Conservation (phyloP, 2,888 invertebrate genomes). For the Plebejus anna region DNA sequence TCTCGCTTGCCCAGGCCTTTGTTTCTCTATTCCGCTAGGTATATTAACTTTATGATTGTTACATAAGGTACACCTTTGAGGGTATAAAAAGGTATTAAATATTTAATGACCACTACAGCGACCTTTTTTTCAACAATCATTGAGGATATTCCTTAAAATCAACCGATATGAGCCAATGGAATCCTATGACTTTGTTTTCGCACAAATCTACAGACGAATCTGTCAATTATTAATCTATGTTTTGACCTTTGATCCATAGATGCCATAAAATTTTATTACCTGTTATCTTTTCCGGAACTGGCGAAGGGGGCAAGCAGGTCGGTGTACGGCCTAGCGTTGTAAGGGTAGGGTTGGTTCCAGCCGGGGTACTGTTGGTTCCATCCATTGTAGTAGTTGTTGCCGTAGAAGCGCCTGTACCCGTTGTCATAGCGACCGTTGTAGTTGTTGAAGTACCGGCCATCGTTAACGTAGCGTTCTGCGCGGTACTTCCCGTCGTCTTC, state of each 20-base stretch:
- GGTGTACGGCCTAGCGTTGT: constrained; percentile 49
- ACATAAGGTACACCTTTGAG: too few relatives aligned
- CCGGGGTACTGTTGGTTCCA: constrained; percentile 46
- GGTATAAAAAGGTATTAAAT: too few relatives aligned
- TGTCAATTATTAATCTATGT: constrained; percentile 2
- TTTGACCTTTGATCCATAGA: not conserved
- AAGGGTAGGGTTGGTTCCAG: constrained; percentile 48
- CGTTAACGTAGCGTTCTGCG: constrained; percentile 48
- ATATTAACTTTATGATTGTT: too few relatives aligned
- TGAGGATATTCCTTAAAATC: too few relatives aligned
- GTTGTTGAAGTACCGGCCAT: constrained; percentile 43
- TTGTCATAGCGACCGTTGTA: constrained; percentile 35
- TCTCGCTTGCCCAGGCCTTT: too few relatives aligned
- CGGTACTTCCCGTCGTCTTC: constrained; percentile 72
- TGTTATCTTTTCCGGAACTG: constrained; percentile 49
- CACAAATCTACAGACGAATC: not conserved
- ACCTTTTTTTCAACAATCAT: too few relatives aligned
- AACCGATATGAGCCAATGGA: too few relatives aligned
- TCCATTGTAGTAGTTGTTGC: constrained; percentile 50
- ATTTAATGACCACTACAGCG: too few relatives aligned
- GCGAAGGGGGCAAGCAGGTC: constrained; percentile 54
- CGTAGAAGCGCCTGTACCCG: constrained; percentile 44
- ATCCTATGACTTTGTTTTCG: not conserved
- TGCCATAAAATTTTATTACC: constrained; percentile 30
- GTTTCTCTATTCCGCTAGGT: too few relatives aligned